Conservation (phyloP, 2,797 vertebrate genomes). For the Chelon labrosus region DNA sequence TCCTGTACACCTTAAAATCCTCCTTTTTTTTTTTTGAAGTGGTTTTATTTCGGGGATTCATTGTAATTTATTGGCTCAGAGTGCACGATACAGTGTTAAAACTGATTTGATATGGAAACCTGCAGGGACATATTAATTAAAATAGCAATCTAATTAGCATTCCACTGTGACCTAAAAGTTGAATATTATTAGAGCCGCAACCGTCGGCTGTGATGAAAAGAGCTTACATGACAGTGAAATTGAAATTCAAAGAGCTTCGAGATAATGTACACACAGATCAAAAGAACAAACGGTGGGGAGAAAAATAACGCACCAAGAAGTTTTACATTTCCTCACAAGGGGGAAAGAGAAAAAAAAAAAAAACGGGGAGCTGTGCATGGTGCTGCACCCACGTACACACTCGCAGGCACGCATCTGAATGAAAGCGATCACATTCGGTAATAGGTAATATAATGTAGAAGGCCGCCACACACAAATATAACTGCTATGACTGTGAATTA, state of each 20-base stretch:
- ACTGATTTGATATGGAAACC: conserved; percentile 86
- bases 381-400: conserved; percentile 23
- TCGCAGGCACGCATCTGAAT: not conserved
- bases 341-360: conserved; percentile 60
- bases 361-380: conserved; percentile 47
- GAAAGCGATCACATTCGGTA: conserved; percentile 9
- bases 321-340: conserved; percentile 83
- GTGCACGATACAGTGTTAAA: conserved; percentile 81
- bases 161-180: conserved; percentile 89
- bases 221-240: conserved; percentile 89
- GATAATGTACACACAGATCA: conserved; percentile 90
- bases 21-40: conserved; percentile 79
- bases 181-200: conserved; percentile 89
- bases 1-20: conserved; percentile 76
- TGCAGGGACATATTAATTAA: conserved; percentile 90
- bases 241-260: conserved; percentile 88
- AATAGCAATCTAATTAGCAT: conserved; percentile 89
- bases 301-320: conserved; percentile 81
- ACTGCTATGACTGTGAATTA: conserved; percentile 21
- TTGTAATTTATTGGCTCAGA: conserved; percentile 85
- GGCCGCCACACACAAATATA: conserved; percentile 32
- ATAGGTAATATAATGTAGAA: conserved; percentile 49
- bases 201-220: conserved; percentile 86
- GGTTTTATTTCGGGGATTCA: conserved; percentile 80
- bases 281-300: conserved; percentile 87